Conservation (phyloP, 2,113 vertebrate species). For the Passer montanus region DNA sequence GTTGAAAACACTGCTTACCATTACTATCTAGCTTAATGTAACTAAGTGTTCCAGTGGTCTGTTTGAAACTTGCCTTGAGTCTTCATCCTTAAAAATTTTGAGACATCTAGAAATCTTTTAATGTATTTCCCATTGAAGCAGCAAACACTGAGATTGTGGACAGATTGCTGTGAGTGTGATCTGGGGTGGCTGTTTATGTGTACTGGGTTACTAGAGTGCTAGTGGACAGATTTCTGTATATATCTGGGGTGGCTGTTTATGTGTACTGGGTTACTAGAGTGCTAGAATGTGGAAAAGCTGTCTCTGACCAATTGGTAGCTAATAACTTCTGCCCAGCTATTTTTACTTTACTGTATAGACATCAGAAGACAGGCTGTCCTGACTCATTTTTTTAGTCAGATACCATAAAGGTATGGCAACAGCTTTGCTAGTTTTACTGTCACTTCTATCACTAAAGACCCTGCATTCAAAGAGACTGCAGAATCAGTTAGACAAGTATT, state of each 20-base stretch:
- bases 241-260: not conserved
- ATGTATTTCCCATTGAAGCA: not conserved
- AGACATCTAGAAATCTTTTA: not conserved
- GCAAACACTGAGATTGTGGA: not conserved
- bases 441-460: not conserved
- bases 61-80: not conserved
- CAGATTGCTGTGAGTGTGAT: not conserved
- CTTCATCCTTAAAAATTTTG: not conserved
- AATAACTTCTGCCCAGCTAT: not conserved
- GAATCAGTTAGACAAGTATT: not conserved
- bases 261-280: not conserved
- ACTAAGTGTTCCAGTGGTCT: not conserved
- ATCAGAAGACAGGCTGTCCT: not conserved
- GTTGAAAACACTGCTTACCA: not conserved
- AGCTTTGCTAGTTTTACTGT: not conserved
- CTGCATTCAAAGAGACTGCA: not conserved
- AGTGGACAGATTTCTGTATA: not conserved
- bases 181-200: not conserved
- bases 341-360: not conserved
- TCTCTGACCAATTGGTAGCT: not conserved
- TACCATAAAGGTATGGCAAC: not conserved
- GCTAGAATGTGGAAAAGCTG: not conserved
- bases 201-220: not conserved
- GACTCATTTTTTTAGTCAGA: not conserved
- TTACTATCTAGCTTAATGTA: not conserved